Percentiles rank a stretch among this genome's conserved stretches.
Conservation (phyloP, 2,888 invertebrate species). For the Monoplex corrugatus region DNA sequence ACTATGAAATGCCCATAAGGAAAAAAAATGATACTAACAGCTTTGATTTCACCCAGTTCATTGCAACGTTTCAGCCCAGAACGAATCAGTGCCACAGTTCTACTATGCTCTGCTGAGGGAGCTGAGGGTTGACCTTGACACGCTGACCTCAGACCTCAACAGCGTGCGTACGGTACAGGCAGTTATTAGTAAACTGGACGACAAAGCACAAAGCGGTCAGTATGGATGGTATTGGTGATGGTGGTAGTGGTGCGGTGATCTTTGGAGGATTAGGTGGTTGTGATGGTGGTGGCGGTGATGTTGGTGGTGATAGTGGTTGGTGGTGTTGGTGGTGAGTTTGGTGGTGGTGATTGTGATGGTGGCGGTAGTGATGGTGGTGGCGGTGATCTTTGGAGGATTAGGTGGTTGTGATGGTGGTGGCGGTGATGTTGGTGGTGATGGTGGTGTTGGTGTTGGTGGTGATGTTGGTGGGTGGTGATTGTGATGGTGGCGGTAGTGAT, state of each 20-base stretch:
- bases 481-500: background rate
- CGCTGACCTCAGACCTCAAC: slow-evolving; percentile 33
- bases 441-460: background rate
- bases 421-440: background rate
- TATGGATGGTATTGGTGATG: background rate
- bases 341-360: background rate
- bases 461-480: background rate
- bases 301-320: too few species aligned
- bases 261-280: too few species aligned
- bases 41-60: too few species aligned
- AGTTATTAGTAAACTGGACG: background rate
- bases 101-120: slow-evolving; percentile 7
- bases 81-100: slow-evolving; percentile 31
- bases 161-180: background rate
- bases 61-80: background rate
- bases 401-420: background rate
- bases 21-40: too few species aligned
- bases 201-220: background rate
- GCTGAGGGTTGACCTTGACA: slow-evolving; percentile 12
- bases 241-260: too few species aligned
- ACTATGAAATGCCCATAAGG: too few species aligned
- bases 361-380: background rate
- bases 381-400: background rate
- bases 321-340: background rate
- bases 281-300: too few species aligned